A percentile compares a stretch with the other conserved stretches of the same genome.
These are phyloP conservation scores for Petrocephalus microphthalmus DNA, from an alignment of 2,113 vertebrate species.

Conservation along the genomic window DNA sequence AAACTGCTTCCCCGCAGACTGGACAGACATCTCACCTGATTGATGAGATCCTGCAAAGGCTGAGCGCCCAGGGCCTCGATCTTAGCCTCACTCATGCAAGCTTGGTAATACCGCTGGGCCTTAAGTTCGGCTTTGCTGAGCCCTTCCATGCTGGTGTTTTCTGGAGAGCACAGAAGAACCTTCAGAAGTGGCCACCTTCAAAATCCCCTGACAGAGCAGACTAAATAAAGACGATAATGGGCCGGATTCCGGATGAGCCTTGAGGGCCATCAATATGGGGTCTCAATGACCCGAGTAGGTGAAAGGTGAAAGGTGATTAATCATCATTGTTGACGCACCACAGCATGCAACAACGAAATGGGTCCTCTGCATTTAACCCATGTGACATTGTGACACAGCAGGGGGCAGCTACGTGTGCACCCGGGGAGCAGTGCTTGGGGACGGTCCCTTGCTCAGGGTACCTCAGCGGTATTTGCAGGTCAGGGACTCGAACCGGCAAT, in stretches of 20 bases:
- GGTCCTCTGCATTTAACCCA: too few relatives aligned
- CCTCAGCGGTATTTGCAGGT: too few relatives aligned
- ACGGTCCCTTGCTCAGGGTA: too few relatives aligned
- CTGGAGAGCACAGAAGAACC: constrained; percentile 47
- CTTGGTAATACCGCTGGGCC: constrained; percentile 81
- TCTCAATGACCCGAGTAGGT: not conserved
- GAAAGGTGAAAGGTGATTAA: too few relatives aligned
- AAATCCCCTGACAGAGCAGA: not conserved
- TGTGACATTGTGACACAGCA: too few relatives aligned
- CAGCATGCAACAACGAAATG: too few relatives aligned
- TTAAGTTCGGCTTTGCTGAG: constrained; percentile 80
- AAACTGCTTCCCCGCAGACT: not conserved
- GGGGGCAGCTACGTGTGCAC: too few relatives aligned
- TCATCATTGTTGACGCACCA: too few relatives aligned
- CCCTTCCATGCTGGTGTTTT: constrained; percentile 72
- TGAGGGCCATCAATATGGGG: not conserved
- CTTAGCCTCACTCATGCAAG: constrained; percentile 90
- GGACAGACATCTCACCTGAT: constrained; percentile 61
- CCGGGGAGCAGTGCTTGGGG: too few relatives aligned
- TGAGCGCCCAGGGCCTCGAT: constrained; percentile 78
- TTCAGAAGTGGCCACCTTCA: not conserved
- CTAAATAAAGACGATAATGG: not conserved
- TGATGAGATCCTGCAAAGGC: constrained; percentile 78
- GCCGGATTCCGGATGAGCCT: not conserved
- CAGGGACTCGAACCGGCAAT: too few relatives aligned